A percentile compares a stretch with the other conserved stretches of the same genome.
These are phyloP conservation scores for Phocoena sinus DNA, from an alignment of 2,113 vertebrate species.

Conservation along the genomic window DNA sequence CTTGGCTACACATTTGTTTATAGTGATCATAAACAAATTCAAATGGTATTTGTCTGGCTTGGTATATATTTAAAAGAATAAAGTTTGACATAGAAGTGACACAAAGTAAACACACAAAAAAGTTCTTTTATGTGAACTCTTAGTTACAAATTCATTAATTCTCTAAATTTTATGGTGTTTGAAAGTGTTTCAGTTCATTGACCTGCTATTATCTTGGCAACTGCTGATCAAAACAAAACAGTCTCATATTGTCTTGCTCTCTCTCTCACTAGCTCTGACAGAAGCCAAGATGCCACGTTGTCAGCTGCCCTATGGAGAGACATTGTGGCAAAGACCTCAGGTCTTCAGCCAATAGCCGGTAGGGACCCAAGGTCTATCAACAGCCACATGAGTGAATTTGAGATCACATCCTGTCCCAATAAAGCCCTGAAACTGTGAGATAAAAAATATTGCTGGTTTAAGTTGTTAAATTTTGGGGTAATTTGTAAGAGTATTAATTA, in stretches of 20 bases:
- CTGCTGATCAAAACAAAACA: not conserved
- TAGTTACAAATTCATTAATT: not conserved
- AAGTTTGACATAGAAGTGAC: conserved; percentile 12
- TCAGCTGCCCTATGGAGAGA: not conserved
- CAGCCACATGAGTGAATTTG: not conserved
- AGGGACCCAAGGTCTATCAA: not conserved
- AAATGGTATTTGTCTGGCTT: not conserved
- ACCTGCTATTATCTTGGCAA: not conserved
- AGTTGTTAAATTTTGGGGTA: not conserved
- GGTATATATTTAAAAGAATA: conserved; percentile 43
- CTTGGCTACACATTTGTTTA: conserved; percentile 42
- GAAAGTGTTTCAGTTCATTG: not conserved
- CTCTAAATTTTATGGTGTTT: not conserved
- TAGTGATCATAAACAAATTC: conserved; percentile 59
- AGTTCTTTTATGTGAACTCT: not conserved
- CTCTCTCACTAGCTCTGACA: not conserved
- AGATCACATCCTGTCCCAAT: not conserved
- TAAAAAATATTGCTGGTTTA: not conserved
- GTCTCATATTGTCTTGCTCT: not conserved
- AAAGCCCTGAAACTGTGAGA: not conserved
- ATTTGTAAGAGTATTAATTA: not conserved
- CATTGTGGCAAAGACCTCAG: not conserved
- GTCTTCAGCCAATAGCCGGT: not conserved
- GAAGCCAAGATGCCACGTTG: not conserved
- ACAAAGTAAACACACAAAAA: conserved; percentile 25